A percentile compares a stretch with the other conserved stretches of the same genome.
phyloP scores from a whole-genome alignment of 1,140 invertebrate species.

The Samia ricini region DNA sequence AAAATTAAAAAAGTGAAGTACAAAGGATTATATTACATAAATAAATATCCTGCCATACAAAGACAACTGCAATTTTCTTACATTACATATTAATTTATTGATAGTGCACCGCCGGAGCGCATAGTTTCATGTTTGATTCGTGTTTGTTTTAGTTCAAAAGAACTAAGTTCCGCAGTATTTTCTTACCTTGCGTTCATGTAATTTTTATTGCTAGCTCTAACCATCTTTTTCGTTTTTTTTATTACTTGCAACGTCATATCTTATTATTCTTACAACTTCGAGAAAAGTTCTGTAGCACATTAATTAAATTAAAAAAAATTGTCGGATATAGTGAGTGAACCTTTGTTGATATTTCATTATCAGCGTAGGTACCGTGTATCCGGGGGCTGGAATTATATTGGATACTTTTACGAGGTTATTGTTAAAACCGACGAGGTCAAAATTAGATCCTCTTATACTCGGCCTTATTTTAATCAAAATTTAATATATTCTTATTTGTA shows the following conservation, averaged over 20 bases:
- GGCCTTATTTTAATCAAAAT: constrained; percentile 51
- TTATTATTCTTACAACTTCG: not conserved
- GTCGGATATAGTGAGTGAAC: constrained; percentile 26
- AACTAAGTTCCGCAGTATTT: no score
- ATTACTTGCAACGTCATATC: not conserved
- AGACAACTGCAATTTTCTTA: no score
- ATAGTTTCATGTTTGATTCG: no score
- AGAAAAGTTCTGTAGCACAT: not conserved
- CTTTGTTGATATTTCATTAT: constrained; percentile 58
- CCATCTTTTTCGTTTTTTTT: not conserved
- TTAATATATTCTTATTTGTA: constrained; percentile 11
- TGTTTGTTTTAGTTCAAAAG: no score
- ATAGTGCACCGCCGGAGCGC: no score
- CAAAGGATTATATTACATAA: no score
- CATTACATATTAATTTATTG: no score
- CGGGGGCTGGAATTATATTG: constrained; percentile 42
- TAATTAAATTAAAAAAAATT: constrained; percentile 33
- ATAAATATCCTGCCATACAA: no score
- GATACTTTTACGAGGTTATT: constrained; percentile 41
- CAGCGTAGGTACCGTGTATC: constrained; percentile 36
- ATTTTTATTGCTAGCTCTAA: no score
- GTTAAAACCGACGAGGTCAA: constrained; percentile 42
- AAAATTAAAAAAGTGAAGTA: no score
- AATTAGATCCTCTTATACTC: constrained; percentile 42
- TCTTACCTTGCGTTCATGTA: no score